Percentiles rank a stretch among this genome's conserved stretches.
Conservation (phyloP, 2,113 vertebrate species). For the Corvus moneduloides region DNA sequence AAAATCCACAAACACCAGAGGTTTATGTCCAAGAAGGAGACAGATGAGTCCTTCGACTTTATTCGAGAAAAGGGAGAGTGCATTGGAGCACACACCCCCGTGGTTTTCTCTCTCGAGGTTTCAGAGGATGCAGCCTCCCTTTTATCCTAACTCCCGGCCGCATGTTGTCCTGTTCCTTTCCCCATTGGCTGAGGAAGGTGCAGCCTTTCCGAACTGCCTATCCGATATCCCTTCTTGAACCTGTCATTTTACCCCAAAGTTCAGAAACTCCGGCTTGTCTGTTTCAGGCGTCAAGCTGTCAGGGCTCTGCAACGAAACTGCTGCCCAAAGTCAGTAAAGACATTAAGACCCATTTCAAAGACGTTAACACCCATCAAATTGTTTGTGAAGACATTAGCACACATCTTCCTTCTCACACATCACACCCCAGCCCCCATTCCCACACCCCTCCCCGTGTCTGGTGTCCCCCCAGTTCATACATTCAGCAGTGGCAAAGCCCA, state of each 20-base stretch:
- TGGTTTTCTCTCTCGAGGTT: neutral
- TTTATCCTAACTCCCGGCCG: neutral
- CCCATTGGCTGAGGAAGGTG: neutral
- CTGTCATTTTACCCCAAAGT: neutral
- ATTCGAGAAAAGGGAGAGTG: neutral
- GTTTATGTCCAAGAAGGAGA: neutral
- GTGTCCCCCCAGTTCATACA: neutral
- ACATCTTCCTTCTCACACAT: no score
- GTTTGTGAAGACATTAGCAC: neutral
- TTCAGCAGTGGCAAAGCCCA: neutral
- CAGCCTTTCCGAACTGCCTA: neutral
- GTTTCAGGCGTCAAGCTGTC: neutral
- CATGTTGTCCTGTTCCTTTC: neutral
- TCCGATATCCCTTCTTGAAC: neutral
- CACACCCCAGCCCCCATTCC: neutral
- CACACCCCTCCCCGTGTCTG: rapidly evolving
- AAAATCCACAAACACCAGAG: neutral
- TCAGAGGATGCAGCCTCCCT: neutral
- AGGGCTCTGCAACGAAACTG: neutral
- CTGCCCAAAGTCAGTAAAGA: neutral
- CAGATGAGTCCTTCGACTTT: neutral
- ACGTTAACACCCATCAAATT: neutral
- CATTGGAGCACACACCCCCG: rapidly evolving
- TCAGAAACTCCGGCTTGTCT: neutral
- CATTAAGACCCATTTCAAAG: neutral